phyloP scores from a whole-genome alignment of 2,113 vertebrate genomes.

The Paramisgurnus dabryanus region DNA sequence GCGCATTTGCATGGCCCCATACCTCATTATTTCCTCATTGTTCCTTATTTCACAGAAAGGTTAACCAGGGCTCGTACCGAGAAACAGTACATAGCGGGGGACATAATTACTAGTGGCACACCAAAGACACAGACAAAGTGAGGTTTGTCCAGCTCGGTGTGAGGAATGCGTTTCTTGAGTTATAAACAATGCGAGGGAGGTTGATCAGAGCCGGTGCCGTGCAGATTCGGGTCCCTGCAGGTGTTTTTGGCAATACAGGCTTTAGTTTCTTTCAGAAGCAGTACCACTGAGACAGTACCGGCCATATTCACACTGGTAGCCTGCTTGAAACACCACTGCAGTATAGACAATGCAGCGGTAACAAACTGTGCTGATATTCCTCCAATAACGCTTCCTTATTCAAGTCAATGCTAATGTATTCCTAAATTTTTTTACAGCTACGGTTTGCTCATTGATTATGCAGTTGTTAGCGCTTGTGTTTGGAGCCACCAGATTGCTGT shows the following conservation, averaged over 20 bases:
- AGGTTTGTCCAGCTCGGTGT: constrained; percentile 39
- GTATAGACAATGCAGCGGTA: neutral
- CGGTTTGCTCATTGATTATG: constrained; percentile 45
- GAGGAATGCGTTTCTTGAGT: constrained; percentile 22
- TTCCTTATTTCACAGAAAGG: constrained; percentile 14
- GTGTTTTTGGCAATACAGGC: constrained; percentile 35
- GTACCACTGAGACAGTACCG: constrained; percentile 22
- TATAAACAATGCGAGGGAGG: constrained; percentile 39
- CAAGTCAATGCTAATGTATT: constrained; percentile 8
- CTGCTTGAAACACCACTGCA: neutral
- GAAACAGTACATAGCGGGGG: constrained; percentile 31
- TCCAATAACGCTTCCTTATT: neutral
- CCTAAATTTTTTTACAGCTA: neutral
- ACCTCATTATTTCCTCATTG: constrained; percentile 46
- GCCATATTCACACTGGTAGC: constrained; percentile 8
- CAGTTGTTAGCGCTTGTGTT: constrained; percentile 25
- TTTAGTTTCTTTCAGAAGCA: constrained; percentile 36
- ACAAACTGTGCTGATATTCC: constrained; percentile 12
- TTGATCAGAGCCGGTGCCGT: constrained; percentile 23
- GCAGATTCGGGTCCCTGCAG: constrained; percentile 25
- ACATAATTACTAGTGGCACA: constrained; percentile 48
- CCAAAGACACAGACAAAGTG: constrained; percentile 44
- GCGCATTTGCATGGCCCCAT: constrained; percentile 4
- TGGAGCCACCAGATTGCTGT: constrained; percentile 43
- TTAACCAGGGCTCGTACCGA: neutral